Evolutionary conservation across 2,888 invertebrate species (phyloP).

Genomic region (Coleophora flavipennella): DNA sequence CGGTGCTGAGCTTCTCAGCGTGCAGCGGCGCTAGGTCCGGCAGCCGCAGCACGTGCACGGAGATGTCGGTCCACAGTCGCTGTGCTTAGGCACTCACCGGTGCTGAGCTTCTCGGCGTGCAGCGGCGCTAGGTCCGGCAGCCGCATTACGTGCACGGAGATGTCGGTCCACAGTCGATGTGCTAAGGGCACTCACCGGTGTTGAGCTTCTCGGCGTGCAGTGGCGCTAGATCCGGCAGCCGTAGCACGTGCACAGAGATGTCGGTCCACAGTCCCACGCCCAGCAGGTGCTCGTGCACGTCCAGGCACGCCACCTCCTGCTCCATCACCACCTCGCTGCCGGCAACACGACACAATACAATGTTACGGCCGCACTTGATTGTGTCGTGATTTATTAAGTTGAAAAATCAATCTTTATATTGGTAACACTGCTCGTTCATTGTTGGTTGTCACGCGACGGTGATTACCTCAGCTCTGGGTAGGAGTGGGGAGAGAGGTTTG

Average conservation of each 20-base stretch:
- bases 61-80: background rate
- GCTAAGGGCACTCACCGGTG: constrained; percentile 73
- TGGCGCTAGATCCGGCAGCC: constrained; percentile 84
- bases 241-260: constrained; percentile 90
- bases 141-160: constrained; percentile 83
- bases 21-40: too few relatives aligned
- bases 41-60: too few relatives aligned
- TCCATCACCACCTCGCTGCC: constrained; percentile 81
- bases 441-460: too few relatives aligned
- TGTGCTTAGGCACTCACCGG: constrained; percentile 69
- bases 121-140: constrained; percentile 86
- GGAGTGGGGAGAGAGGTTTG: too few relatives aligned
- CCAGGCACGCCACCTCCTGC: constrained; percentile 96
- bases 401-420: too few relatives aligned
- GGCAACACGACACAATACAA: constrained; percentile 7
- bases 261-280: constrained; percentile 98
- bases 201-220: constrained; percentile 90
- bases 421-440: too few relatives aligned
- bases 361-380: too few relatives aligned
- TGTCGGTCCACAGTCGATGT: background rate
- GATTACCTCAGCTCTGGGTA: too few relatives aligned
- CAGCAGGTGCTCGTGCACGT: constrained; percentile 82
- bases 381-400: too few relatives aligned
- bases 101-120: constrained; percentile 90
- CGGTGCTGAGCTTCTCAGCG: too few relatives aligned